Evolutionary conservation across 2,888 invertebrate genomes (phyloP), one percentile per base, ranked within the genome.

Genomic region (Zootermopsis nevadensis): DNA sequence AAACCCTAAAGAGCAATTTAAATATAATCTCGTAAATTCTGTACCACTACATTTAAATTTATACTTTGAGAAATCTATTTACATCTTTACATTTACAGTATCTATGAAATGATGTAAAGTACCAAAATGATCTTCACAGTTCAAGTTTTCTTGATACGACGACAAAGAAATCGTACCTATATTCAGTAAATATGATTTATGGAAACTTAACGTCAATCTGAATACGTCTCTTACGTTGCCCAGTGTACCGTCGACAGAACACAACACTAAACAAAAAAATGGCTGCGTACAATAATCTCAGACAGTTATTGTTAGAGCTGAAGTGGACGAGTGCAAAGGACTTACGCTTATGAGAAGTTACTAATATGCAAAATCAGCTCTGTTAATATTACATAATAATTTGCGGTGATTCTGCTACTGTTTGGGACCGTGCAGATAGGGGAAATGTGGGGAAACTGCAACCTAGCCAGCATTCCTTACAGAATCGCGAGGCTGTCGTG

Each of bases 41-140:
- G 22, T 27, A 27, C 27, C 77, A 77, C 27, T 35, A 38, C 42
- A 76, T 76, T 7, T 35, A 72, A 2, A 19, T n/a, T 77, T 48
- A 77, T 30, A 38, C 42, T 77, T 42, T 55, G 77, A 77, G 55
- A 33, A 77, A 12, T 77, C 77, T 77, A 77, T 77, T 42, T 77
- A 77, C 77, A 77, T 77, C 30, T 77, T 77, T 55, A 77, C 77
- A 55, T n/a, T 69, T 69, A 69, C 12, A 19, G 69, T 69, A 69
- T 33, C 69, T 69, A 33, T 33, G 31, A 69, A 69, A 69, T 69
- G 30, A 30, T 69, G 69, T 33, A 31, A 69, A 69, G 27, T 60
- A 66, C n/a, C 66, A 66, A 66, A 66, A 2, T 12, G 15, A 66
- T 66, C n/a, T 2, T 30, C 12, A n/a, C 2, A 66, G 10, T 66